phyloP scores from a whole-genome alignment of 2,797 vertebrate genomes.

The Zalophus californianus region DNA sequence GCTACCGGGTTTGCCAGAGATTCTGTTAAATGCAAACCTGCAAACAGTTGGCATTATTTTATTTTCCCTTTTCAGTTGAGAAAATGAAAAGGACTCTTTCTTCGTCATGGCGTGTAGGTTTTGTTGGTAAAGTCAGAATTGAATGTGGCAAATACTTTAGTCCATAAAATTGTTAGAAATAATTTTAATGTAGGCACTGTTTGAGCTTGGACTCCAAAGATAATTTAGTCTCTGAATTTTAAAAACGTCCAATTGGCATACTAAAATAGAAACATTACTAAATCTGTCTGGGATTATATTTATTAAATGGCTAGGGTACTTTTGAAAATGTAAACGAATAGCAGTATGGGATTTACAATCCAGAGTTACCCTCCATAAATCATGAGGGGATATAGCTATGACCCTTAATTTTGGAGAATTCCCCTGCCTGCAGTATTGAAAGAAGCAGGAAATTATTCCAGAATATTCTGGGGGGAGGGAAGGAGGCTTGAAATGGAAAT shows the following conservation, averaged over 20 bases:
- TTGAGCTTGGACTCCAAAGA: not conserved
- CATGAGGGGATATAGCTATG: not conserved
- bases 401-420: constrained; percentile 5
- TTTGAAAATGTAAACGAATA: not conserved
- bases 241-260: not conserved
- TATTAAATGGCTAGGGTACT: not conserved
- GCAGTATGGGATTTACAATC: not conserved
- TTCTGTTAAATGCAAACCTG: constrained; percentile 7
- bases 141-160: not conserved
- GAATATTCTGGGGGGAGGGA: not conserved
- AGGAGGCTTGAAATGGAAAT: not conserved
- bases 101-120: not conserved
- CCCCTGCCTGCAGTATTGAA: not conserved
- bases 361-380: not conserved
- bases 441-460: not conserved
- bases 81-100: not conserved
- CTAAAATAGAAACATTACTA: constrained; percentile 10
- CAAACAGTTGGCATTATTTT: not conserved
- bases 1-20: not conserved
- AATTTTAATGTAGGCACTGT: not conserved
- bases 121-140: constrained; percentile 23
- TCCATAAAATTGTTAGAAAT: not conserved
- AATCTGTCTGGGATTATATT: not conserved
- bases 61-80: not conserved
- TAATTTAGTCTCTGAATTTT: not conserved